Base-by-base conservation (phyloP, 1,140 invertebrate genomes). In the Listronotus bonariensis region DNA sequence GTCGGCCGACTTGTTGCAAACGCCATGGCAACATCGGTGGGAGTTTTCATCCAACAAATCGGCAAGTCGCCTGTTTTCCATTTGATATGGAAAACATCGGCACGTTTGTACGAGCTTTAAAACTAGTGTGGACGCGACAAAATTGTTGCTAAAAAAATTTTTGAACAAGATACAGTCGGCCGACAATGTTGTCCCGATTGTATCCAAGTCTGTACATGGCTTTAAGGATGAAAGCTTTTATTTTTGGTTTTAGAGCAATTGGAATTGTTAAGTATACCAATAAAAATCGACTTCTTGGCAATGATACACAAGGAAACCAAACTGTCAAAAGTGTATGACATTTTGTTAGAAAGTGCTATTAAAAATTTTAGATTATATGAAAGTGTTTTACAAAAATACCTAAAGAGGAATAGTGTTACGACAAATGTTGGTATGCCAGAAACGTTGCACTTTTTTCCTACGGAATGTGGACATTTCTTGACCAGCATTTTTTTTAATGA, bases 271-370 rank as follows among this genome's bases (percentile, higher is more conserved):
- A 82, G 83, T 68, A 85, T 89, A 68, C 82, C 84, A 9, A 71
- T 91, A 18, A 81, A 85, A 70, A 79, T 91, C 43, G 90, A 93
- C 77, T 84, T 86, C 6, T 76, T 93, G 67, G 86, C 89, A 2
- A 83, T 92, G 68, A 85, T 92, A 0, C 84, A 86, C 65, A 79
- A 81, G 41, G 86, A 84, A 67, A 84, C 86, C 9, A 87, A 83
- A 72, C 72, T 87, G 15, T 77, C 81, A 61, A 83, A 87, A 15
- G 72, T 92, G 0, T 90, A 91, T 74, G 86, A 86, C 68, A 85
- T 90, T 63, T 78, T 92, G 7, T 86, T 91, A 6, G 88, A 90
- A 76, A 87, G 88, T 64, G 82, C 88, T 46, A 89, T 88, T 71
- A 81, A 88, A 38, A 86, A 88, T 56, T 79, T 92, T 32, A 82